Evolutionary conservation across 2,797 vertebrate species (phyloP).

Genomic region (Chromis chromis): DNA sequence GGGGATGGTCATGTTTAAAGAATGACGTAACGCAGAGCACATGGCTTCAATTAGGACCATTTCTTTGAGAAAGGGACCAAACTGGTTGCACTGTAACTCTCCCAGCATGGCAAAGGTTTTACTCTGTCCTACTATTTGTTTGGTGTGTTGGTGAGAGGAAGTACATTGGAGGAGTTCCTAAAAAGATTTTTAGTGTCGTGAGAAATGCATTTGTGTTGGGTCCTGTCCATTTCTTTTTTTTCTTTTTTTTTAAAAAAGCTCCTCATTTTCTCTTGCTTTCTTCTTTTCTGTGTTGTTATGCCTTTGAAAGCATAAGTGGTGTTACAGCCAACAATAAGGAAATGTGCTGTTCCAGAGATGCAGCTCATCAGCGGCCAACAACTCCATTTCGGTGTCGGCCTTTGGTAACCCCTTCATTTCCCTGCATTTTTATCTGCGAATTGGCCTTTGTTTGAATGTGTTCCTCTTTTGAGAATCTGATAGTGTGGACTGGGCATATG

Average conservation of each 20-base stretch:
- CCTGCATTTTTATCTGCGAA: conserved; percentile 11
- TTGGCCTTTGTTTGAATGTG: conserved; percentile 22
- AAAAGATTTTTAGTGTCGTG: conserved; percentile 15
- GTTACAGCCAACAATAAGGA: conserved; percentile 31
- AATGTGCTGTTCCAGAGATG: conserved; percentile 13
- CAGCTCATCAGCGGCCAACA: conserved; percentile 7
- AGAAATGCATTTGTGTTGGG: background rate
- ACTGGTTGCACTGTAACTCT: conserved; percentile 36
- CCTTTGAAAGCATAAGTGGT: conserved; percentile 34
- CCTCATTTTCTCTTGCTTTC: conserved; percentile 4
- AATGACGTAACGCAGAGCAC: conserved; percentile 65
- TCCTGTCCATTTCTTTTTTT: background rate
- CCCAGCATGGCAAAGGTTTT: conserved; percentile 16
- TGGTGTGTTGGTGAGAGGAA: background rate
- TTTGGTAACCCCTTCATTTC: conserved; percentile 41
- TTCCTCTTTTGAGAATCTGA: conserved; percentile 20
- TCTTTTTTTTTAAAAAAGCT: background rate
- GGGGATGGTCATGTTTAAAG: conserved; percentile 71
- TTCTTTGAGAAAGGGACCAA: conserved; percentile 27
- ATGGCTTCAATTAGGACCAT: conserved; percentile 72
- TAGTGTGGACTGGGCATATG: conserved; percentile 2
- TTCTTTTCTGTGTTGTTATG: conserved; percentile 13
- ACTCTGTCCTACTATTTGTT: background rate
- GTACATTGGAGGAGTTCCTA: background rate
- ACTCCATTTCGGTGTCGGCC: conserved; percentile 36